These are phyloP conservation scores for Pycnomerus fuliginosus DNA, from an alignment of 2,888 invertebrate genomes.

Conservation along the genomic window DNA sequence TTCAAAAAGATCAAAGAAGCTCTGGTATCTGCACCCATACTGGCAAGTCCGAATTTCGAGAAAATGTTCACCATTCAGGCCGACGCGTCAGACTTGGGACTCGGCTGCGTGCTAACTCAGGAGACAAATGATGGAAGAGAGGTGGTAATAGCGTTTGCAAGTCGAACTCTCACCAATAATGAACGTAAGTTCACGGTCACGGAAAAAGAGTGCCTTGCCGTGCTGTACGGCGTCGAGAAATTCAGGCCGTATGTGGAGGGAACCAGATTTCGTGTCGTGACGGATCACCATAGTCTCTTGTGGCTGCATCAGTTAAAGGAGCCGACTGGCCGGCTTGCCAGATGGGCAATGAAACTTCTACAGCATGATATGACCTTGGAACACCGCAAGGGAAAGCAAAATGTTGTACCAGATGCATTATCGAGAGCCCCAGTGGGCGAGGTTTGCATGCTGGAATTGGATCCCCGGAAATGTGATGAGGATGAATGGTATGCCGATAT, in stretches of 20 bases:
- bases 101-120: slow-evolving; percentile 1
- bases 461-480: not conserved
- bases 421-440: too few species aligned
- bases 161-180: not conserved
- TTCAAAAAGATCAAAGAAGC: too few species aligned
- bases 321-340: not conserved
- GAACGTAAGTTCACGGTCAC: too few species aligned
- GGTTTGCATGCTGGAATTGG: not conserved
- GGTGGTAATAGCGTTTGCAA: not conserved
- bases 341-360: not conserved
- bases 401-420: not conserved
- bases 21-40: too few species aligned
- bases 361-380: not conserved
- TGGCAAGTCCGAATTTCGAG: too few species aligned
- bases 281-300: not conserved
- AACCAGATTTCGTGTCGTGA: slow-evolving; percentile 1
- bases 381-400: not conserved
- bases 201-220: slow-evolving; percentile 1
- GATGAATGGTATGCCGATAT: not conserved
- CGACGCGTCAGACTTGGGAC: not conserved
- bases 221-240: slow-evolving; percentile 2
- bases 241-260: slow-evolving; percentile 1
- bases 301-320: slow-evolving; percentile 1
- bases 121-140: not conserved
- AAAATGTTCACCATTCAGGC: not conserved